Conservation (phyloP, 2,797 vertebrate species). For the Bucorvus abyssinicus region DNA sequence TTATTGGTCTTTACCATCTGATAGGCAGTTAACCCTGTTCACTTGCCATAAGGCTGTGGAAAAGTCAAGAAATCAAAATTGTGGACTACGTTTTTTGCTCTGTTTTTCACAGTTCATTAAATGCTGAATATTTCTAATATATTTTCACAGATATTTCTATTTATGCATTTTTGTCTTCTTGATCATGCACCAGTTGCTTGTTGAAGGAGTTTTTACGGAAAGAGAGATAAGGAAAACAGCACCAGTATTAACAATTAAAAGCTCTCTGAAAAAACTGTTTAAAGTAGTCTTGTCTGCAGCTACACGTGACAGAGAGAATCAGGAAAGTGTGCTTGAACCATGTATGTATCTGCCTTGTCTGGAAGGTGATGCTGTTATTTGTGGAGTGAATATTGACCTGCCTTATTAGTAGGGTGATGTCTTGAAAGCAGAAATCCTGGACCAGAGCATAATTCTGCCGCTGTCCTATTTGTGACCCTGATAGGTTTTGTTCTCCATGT, state of each 20-base stretch:
- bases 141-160: background rate
- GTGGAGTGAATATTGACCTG: background rate
- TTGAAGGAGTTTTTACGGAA: background rate
- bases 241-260: background rate
- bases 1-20: background rate
- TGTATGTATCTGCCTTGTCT: background rate
- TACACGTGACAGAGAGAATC: background rate
- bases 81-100: background rate
- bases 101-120: background rate
- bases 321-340: background rate
- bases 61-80: background rate
- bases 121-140: background rate
- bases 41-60: background rate
- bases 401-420: background rate
- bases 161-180: background rate
- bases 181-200: background rate
- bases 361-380: background rate
- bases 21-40: background rate
- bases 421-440: background rate
- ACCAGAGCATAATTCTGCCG: background rate
- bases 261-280: background rate
- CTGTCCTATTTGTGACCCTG: background rate
- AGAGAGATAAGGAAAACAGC: background rate
- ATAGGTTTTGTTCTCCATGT: rapidly evolving
- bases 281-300: background rate